Evolutionary conservation across 2,113 vertebrate genomes (phyloP), one percentile per base, ranked within the genome.

Genomic region (Paramormyrops kingsleyae): DNA sequence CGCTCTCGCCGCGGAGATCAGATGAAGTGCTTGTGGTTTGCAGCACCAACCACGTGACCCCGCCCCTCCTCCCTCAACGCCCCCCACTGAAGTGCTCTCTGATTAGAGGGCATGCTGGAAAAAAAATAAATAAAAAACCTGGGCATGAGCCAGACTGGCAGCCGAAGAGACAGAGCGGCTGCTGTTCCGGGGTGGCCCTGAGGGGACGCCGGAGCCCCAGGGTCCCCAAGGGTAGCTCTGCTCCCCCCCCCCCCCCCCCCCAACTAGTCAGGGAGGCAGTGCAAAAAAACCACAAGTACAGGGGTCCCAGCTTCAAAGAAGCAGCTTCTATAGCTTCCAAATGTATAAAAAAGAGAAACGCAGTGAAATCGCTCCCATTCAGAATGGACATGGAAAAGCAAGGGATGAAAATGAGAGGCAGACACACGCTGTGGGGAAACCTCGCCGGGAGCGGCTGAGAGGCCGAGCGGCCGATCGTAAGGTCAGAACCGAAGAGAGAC

Each of bases 1-100:
- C 92, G 94, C 94, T 94, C 92, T 80, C 44, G 31, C 59, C 59
- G 15, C 53, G 90, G 95, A 95, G 95, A 94, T 95, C 93, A 92
- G 91, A 94, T 96, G 95, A 95, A 96, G 95, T 95, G 95, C 95
- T 94, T 95, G 96, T 94, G 96, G 96, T 96, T 94, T 94, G 93
- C 92, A 91, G 92, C 90, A 91, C 59, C 80, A 90, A 93, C 94
- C 95, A 96, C 92, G 94, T 96, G 95, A 95, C 89, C 56, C 2
- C 35, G 49, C 89, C 88, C 88, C 91, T 19, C 10, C 84, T 87
- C 59, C 3, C 46, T 21, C 88, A 83, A 86, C 87, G 88, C 70
- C 62, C 44, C 89, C 89, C 87, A 92, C 91, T 92, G 85, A 89
- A 94, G 93, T 87, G 90, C 93, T 92, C 89, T 94, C 92, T 96